Evolutionary conservation across 2,797 vertebrate species (phyloP).

Genomic region (Synaphobranchus kaupii): DNA sequence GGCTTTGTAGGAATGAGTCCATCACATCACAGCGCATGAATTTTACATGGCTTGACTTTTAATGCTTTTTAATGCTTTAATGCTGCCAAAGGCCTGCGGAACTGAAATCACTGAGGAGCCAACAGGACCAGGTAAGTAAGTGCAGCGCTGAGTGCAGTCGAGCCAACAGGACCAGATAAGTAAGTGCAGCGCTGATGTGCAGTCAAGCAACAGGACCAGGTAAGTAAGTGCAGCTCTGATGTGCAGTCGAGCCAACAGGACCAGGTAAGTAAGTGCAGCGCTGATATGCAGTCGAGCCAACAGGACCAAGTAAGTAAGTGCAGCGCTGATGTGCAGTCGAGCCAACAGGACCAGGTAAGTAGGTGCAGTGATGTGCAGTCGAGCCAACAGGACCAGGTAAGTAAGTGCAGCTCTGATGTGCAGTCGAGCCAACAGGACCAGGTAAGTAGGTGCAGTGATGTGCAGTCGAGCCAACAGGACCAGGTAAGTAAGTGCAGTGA

Average conservation of each 20-base stretch:
- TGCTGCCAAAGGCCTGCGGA: conserved; percentile 50
- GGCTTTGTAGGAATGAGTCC: conserved; percentile 68
- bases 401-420: conserved; percentile 58
- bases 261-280: too few relatives aligned
- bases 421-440: conserved; percentile 34
- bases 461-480: too few relatives aligned
- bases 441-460: too few relatives aligned
- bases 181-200: conserved; percentile 58
- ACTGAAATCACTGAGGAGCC: conserved; percentile 30
- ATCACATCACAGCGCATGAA: conserved; percentile 71
- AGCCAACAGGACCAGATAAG: conserved; percentile 62
- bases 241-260: too few relatives aligned
- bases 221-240: too few relatives aligned
- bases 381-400: conserved; percentile 62
- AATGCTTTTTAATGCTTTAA: too few relatives aligned
- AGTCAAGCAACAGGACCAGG: conserved; percentile 32
- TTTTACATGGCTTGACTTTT: conserved; percentile 72
- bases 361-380: not conserved
- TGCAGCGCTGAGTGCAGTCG: conserved; percentile 18
- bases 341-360: conserved; percentile 48
- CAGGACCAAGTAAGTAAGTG: too few relatives aligned
- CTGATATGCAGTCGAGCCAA: too few relatives aligned
- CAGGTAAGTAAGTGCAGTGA: too few relatives aligned
- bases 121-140: conserved; percentile 38
- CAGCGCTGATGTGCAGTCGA: not conserved